These are phyloP conservation scores for Siderastrea radians DNA, from an alignment of 92 coral and sea anemone genomes.

Conservation along the genomic window DNA sequence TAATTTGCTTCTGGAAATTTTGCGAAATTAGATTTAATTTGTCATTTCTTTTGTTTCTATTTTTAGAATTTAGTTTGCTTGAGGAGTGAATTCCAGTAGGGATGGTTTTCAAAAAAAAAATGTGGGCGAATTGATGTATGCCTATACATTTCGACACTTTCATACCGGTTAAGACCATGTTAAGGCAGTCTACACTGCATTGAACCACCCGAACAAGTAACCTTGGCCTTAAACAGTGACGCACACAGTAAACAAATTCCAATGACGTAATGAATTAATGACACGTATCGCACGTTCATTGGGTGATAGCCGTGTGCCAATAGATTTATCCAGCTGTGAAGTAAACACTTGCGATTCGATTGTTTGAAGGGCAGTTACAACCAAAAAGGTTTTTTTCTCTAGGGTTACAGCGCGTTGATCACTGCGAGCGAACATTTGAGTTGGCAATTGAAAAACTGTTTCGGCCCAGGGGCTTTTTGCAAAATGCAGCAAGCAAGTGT, in stretches of 20 bases:
- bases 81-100: no score
- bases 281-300: background rate
- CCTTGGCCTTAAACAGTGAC: background rate
- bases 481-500: background rate
- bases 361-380: background rate
- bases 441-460: background rate
- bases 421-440: no score
- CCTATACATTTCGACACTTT: no score
- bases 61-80: no score
- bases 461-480: background rate
- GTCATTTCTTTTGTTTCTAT: no score
- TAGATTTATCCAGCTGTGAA: background rate
- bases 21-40: no score
- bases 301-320: background rate
- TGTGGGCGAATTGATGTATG: no score
- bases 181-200: slow-evolving; percentile 3
- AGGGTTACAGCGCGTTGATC: background rate
- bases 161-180: background rate
- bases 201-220: background rate
- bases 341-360: slow-evolving; percentile 4
- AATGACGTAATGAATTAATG: background rate
- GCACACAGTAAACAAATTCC: slow-evolving; percentile 18
- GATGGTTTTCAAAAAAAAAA: no score
- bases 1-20: no score
- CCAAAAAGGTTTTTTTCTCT: background rate